phyloP scores from a whole-genome alignment of 2,797 vertebrate species.

The Cossypha dichroa region DNA sequence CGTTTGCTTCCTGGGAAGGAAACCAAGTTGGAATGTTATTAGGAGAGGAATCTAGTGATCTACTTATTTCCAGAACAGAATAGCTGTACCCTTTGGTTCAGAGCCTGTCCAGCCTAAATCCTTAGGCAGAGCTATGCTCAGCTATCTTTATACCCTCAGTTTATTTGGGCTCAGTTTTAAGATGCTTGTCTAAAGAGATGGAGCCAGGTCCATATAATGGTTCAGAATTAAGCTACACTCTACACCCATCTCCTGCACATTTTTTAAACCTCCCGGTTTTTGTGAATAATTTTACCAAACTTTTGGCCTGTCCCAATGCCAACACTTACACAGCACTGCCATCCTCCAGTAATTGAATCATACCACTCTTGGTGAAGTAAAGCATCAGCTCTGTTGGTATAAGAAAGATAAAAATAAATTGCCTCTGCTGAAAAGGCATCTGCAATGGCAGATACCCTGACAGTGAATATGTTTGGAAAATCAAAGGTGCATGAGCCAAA shows the following conservation, averaged over 20 bases:
- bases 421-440: not conserved
- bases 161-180: not conserved
- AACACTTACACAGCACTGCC: not conserved
- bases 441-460: not conserved
- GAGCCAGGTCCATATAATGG: fast-evolving
- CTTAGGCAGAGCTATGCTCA: not conserved
- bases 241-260: not conserved
- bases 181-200: not conserved
- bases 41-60: not conserved
- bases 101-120: not conserved
- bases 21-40: not conserved
- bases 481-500: not conserved
- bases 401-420: not conserved
- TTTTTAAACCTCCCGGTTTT: not conserved
- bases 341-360: not conserved
- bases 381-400: not conserved
- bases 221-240: not conserved
- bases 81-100: not conserved
- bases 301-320: not conserved
- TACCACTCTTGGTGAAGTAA: not conserved
- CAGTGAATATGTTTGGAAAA: not conserved
- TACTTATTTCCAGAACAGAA: not conserved
- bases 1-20: not conserved
- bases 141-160: not conserved
- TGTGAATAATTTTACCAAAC: not conserved